Conservation (phyloP, 2,113 vertebrate species). For the Antechinus flavipes region DNA sequence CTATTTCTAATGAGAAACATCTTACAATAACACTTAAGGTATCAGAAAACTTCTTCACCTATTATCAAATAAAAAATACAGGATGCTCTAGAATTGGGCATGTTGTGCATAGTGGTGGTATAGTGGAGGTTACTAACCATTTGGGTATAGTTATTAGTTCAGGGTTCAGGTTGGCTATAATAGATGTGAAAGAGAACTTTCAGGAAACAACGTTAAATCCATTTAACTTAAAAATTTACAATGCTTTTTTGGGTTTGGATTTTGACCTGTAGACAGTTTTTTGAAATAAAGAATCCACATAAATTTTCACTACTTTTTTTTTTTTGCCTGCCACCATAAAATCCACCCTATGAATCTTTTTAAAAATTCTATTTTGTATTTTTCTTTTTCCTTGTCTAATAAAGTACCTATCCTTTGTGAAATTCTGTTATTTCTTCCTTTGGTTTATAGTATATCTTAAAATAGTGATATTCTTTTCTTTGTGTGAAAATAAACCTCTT, state of each 20-base stretch:
- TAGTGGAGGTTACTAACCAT: not conserved
- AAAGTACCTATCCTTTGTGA: not conserved
- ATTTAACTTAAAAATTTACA: not conserved
- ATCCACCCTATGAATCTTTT: not conserved
- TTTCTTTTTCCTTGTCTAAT: constrained; percentile 21
- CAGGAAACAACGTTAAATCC: not conserved
- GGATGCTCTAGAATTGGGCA: not conserved
- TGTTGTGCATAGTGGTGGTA: not conserved
- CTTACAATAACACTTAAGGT: not conserved
- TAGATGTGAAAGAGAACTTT: not conserved
- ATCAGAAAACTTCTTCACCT: not conserved
- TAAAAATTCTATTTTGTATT: not conserved
- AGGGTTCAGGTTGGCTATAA: not conserved
- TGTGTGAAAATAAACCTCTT: constrained; percentile 42
- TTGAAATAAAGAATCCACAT: not conserved
- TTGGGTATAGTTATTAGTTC: not conserved
- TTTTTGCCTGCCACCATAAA: not conserved
- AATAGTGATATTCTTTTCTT: constrained; percentile 2
- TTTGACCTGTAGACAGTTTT: not conserved
- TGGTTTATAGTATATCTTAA: not conserved
- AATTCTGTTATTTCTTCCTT: constrained; percentile 17
- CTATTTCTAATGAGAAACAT: not conserved
- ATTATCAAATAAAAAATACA: not conserved
- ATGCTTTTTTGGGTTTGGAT: not conserved
- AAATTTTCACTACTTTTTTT: not conserved